Percentiles rank a stretch among this genome's conserved stretches.
These are phyloP conservation scores for Meandrusa payeni DNA, from an alignment of 2,888 invertebrate species.

Conservation along the genomic window DNA sequence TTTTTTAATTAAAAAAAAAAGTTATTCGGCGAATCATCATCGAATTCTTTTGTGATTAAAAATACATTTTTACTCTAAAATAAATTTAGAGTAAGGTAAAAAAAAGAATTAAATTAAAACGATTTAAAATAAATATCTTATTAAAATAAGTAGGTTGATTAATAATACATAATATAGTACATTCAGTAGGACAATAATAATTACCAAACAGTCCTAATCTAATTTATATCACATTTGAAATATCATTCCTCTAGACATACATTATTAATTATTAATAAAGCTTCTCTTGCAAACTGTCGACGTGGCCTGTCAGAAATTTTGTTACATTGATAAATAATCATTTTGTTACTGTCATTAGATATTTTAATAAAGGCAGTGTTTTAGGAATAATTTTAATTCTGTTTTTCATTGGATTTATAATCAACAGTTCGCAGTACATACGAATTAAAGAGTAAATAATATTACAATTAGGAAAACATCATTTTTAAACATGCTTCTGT, in stretches of 20 bases:
- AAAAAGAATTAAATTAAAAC: constrained; percentile 18
- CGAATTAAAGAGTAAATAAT: constrained; percentile 38
- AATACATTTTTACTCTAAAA: constrained; percentile 41
- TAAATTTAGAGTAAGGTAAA: constrained; percentile 16
- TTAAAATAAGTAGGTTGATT: constrained; percentile 49
- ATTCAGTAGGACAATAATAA: constrained; percentile 38
- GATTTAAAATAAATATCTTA: constrained; percentile 56
- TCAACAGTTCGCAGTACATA: constrained; percentile 50
- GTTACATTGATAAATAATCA: constrained; percentile 10
- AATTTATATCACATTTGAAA: constrained; percentile 76
- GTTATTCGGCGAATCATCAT: constrained; percentile 27
- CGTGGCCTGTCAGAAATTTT: constrained; percentile 46
- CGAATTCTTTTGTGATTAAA: constrained; percentile 54
- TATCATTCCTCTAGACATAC: constrained; percentile 69
- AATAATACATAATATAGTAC: constrained; percentile 49
- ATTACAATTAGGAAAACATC: constrained; percentile 41
- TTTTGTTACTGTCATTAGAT: constrained; percentile 13
- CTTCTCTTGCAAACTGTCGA: constrained; percentile 57
- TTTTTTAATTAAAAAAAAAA: constrained; percentile 36
- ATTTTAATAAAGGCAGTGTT: neutral
- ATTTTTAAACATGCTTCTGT: constrained; percentile 48
- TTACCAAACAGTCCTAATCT: constrained; percentile 50
- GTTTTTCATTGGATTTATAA: constrained; percentile 32
- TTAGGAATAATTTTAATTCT: neutral
- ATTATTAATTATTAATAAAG: constrained; percentile 56